Evolutionary conservation across 2,113 vertebrate genomes (phyloP), one percentile per base, ranked within the genome.

Genomic region (Nerophis lumbriciformis): DNA sequence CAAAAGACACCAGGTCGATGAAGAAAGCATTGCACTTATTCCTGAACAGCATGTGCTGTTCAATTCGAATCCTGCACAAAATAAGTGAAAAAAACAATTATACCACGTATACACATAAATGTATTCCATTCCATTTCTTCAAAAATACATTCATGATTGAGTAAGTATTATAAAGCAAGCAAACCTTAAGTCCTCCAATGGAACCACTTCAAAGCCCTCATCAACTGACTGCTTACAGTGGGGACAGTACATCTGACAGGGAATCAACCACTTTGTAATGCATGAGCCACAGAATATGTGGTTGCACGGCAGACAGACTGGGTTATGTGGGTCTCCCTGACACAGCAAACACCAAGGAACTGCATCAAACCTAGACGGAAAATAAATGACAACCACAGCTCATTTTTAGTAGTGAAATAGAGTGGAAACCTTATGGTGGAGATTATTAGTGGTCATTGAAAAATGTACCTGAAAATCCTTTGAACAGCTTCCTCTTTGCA

Each of bases 11-110:
- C 66, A 97, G 47, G 56, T 96, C 93, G 5, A 99, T 88, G 69
- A 99, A 99, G 90, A 99, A 99, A 2, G 89, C 85, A 10, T 95
- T 94, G 87, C 94, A 98, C 16, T 87, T 82, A 75, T 92, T 92
- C 56, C 94, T 88, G 88, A 99, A 93, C 54, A 49, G 69, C 65
- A 89, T 71, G 0, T 92, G 92, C 51, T 76, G 87, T 10, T 61
- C 62, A 45, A 96, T 91, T 4, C 48, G 77, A 68, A 35, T 38
- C 69, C 76, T 81, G 44, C 1, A 12, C 2, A 70, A 68, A 62
- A 65, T 1, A 21, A 21, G 42, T 8, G 9, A 54, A 2, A 3
- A n/a, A 49, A 5, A 66, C 9, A 48, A 4, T 48, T 38, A 47
- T n/a, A 57, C 45, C 0, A 45, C 8, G 5, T 35, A 48, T 6